A percentile compares a stretch with the other conserved stretches of the same genome.
Conservation (phyloP, 1,140 invertebrate species). For the Homalodisca vitripennis region DNA sequence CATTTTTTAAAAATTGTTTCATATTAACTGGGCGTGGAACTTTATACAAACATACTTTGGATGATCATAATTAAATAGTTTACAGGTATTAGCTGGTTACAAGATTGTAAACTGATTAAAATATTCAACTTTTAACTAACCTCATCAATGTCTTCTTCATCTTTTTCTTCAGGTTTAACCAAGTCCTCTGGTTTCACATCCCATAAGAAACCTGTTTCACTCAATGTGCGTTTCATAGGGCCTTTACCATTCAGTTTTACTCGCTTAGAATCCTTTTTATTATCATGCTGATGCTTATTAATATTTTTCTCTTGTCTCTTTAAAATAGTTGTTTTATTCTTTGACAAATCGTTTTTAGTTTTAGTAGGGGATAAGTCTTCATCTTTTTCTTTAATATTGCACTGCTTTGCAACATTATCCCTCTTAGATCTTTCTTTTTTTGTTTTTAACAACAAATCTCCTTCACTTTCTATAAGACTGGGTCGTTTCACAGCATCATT, state of each 20-base stretch:
- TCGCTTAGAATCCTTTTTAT: no score
- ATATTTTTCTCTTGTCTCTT: not conserved
- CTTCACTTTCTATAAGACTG: no score
- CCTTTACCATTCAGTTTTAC: no score
- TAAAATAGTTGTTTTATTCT: not conserved
- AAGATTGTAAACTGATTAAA: no score
- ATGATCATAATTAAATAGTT: no score
- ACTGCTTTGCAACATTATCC: not conserved
- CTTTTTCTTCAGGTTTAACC: conserved; percentile 10
- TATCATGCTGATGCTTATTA: no score
- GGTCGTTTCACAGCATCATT: no score
- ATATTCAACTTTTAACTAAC: conserved; percentile 28
- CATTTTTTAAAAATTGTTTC: no score
- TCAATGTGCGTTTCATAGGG: not conserved
- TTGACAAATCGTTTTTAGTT: not conserved
- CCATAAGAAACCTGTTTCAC: conserved; percentile 28
- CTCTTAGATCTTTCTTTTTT: not conserved
- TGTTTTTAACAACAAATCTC: no score
- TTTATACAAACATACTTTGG: no score
- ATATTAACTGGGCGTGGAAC: no score
- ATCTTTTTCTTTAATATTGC: not conserved
- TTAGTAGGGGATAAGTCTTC: not conserved
- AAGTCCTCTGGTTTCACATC: conserved; percentile 33
- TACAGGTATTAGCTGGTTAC: no score
- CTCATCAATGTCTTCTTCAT: conserved; percentile 18